Base-by-base conservation (phyloP, 2,888 invertebrate species). In the Xylota segnis region DNA sequence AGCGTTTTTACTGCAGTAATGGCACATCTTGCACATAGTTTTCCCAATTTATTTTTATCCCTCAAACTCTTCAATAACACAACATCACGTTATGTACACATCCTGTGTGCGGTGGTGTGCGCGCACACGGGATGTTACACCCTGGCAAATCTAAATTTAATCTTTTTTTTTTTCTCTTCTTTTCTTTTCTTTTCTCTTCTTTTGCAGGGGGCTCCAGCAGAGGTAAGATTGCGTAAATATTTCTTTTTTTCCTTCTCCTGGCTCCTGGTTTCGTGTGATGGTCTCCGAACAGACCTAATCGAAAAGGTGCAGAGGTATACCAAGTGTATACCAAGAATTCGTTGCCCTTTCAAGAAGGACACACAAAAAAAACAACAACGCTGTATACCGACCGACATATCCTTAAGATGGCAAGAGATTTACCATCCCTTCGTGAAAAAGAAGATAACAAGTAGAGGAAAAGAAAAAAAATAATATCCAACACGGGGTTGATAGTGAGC, bases 21-120 rank as follows among this genome's bases (percentile, higher is more conserved):
- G 90, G 92, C 90, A 91, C 91, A 92, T 91, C 91, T 91, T 92
- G 91, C 91, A 92, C 92, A 91, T 91, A 91, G 91, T 92, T 91
- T 91, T 89, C 89, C 90, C 90, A 90, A 91, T 91, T 91, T 90
- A 89, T 90, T 90, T 87, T 91, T 89, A 91, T 90, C 90, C 91
- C 89, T 74, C 77, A 70, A 87, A 76, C 87, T 79, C 88, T 83
- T 89, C 88, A 66, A 81, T 75, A 81, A 16, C 34, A 82, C 34
- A 72, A 37, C 37, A 52, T 54, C 86, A 81, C 81, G 81, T 75
- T 70, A 50, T n/a, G 32, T 29, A 47, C 56, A 58, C 18, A 29
- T n/a, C 14, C 10, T 32, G 43, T 40, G 75, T 56, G 43, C 37
- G 43, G 43, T 66, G 34, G 61, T 63, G 63, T 50, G 70, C 63